phyloP scores from a whole-genome alignment of 2,888 invertebrate genomes.

The Drosophila rellima region DNA sequence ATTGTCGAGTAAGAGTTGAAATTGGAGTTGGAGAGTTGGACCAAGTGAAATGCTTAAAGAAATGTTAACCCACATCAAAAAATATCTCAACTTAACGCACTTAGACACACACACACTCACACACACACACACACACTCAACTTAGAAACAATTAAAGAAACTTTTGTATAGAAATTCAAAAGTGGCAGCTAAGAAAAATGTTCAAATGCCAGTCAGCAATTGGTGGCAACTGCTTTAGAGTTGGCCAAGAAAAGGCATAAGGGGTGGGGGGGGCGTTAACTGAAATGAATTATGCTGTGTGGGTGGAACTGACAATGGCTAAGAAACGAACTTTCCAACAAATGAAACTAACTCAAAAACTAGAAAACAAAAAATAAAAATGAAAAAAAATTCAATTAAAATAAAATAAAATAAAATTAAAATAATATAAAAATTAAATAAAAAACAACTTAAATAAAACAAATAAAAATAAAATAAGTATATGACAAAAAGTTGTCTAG shows the following conservation, averaged over 20 bases:
- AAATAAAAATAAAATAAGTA: constrained; percentile 1
- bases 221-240: constrained; percentile 53
- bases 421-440: no score
- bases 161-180: constrained; percentile 69
- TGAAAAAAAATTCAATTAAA: no score
- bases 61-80: constrained; percentile 77
- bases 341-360: constrained; percentile 49
- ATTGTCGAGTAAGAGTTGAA: constrained; percentile 55
- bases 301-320: constrained; percentile 50
- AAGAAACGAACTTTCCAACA: constrained; percentile 44
- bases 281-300: constrained; percentile 55
- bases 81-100: constrained; percentile 54
- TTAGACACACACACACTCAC: constrained; percentile 20
- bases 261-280: constrained; percentile 1
- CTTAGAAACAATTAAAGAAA: constrained; percentile 71
- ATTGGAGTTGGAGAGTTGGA: no score
- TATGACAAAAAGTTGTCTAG: not conserved
- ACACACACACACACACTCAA: constrained; percentile 34
- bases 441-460: no score
- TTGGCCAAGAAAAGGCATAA: constrained; percentile 32
- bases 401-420: no score
- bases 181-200: constrained; percentile 62
- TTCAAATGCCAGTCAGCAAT: constrained; percentile 64
- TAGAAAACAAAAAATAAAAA: constrained; percentile 31
- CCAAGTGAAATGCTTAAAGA: constrained; percentile 66